These are phyloP conservation scores for Callyntrura sp. DNA, from an alignment of 2,888 invertebrate genomes.

Conservation along the genomic window DNA sequence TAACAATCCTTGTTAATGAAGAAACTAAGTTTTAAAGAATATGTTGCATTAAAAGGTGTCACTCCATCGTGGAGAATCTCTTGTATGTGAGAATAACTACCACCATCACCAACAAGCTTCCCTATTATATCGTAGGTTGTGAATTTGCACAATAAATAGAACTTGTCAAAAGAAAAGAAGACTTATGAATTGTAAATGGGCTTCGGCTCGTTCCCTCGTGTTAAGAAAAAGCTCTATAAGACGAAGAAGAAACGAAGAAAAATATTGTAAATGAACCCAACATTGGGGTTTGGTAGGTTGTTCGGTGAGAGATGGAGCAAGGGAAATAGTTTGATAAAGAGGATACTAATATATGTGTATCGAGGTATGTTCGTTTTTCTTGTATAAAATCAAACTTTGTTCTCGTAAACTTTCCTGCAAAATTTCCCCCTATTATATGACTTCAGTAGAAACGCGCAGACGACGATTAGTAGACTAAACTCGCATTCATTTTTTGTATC, in stretches of 20 bases:
- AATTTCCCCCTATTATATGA: no score
- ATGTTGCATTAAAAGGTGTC: not conserved
- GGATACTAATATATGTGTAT: slow-evolving; percentile 1
- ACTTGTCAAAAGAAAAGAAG: not conserved
- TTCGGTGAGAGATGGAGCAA: not conserved
- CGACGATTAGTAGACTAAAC: no score
- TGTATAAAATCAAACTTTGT: no score
- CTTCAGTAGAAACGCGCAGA: no score
- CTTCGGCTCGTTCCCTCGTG: not conserved
- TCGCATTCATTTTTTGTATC: no score
- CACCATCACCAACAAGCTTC: not conserved
- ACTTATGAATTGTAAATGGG: slow-evolving; percentile 38
- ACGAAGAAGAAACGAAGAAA: no score
- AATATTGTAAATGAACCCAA: slow-evolving; percentile 1
- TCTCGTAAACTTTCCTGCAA: no score
- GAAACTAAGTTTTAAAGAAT: not conserved
- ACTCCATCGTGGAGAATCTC: not conserved
- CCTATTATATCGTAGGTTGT: not conserved
- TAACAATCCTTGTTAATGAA: no score
- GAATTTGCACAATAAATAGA: not conserved
- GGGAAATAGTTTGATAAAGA: not conserved
- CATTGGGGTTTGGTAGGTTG: slow-evolving; percentile 19
- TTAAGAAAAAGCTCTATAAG: not conserved
- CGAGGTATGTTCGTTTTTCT: no score
- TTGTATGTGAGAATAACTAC: not conserved